A percentile compares a stretch with the other conserved stretches of the same genome.
Conservation (phyloP, 2,113 vertebrate species). For the Ochotona princeps region DNA sequence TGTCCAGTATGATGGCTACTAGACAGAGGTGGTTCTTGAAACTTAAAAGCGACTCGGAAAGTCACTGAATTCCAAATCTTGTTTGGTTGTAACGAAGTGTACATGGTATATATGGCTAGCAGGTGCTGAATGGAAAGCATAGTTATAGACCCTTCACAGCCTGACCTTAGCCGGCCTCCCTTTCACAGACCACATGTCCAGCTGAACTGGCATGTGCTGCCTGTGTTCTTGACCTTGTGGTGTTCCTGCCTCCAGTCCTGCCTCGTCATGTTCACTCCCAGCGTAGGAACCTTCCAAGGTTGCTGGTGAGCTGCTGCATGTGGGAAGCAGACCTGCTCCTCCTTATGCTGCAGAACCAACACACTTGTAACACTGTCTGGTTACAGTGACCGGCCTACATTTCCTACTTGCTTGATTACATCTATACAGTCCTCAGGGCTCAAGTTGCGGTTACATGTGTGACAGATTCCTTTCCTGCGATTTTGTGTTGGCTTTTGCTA, state of each 20-base stretch:
- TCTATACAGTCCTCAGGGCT: constrained; percentile 30
- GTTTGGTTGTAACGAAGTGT: constrained; percentile 40
- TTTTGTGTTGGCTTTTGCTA: not conserved
- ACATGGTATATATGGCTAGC: not conserved
- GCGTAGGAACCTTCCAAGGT: constrained; percentile 6
- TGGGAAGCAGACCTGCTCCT: not conserved
- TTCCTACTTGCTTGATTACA: not conserved
- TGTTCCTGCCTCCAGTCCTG: not conserved
- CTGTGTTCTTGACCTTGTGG: not conserved
- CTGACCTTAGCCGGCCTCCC: not conserved
- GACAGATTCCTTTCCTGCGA: constrained; percentile 5
- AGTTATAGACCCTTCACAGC: constrained; percentile 29
- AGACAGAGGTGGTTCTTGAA: not conserved
- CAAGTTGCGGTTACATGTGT: not conserved
- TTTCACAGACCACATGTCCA: not conserved
- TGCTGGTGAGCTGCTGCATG: not conserved
- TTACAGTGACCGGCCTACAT: constrained; percentile 32
- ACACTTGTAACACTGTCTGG: not conserved
- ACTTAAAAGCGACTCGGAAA: constrained; percentile 53
- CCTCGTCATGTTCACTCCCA: not conserved
- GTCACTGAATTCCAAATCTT: not conserved
- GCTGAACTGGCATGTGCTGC: not conserved
- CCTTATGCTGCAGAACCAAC: constrained; percentile 34
- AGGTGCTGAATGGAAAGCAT: not conserved
- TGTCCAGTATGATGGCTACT: not conserved